These are phyloP conservation scores for Nematolebias whitei DNA, from an alignment of 2,113 vertebrate genomes.

Conservation along the genomic window DNA sequence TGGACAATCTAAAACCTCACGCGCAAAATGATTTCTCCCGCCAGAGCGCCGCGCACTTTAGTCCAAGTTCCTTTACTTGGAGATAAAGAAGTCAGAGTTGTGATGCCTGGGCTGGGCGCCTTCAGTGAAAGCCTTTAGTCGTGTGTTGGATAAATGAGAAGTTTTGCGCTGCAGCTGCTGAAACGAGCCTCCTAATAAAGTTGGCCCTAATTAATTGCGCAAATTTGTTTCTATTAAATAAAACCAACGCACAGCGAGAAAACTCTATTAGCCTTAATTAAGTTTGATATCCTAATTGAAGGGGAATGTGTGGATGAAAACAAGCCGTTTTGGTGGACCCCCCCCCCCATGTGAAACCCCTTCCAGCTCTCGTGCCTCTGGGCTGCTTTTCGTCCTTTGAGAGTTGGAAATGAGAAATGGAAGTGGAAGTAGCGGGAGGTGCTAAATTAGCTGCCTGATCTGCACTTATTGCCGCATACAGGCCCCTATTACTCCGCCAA, in stretches of 20 bases:
- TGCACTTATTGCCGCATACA: conserved; percentile 99
- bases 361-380: conserved; percentile 92
- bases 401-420: conserved; percentile 99
- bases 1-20: too few relatives aligned
- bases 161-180: conserved; percentile 76
- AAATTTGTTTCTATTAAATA: conserved; percentile 99
- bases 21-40: too few relatives aligned
- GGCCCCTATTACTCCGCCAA: conserved; percentile 97
- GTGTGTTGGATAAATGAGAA: conserved; percentile 62
- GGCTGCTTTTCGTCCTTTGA: conserved; percentile 93
- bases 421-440: conserved; percentile 99
- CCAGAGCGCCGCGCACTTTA: too few relatives aligned
- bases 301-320: conserved; percentile 98
- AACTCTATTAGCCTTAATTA: conserved; percentile 99
- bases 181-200: conserved; percentile 98
- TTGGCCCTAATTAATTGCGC: conserved; percentile 99
- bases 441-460: conserved; percentile 99
- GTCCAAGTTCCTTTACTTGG: too few relatives aligned
- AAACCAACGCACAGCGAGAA: conserved; percentile 99
- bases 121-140: conserved; percentile 42
- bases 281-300: conserved; percentile 99
- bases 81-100: conserved; percentile 17
- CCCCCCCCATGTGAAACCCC: conserved; percentile 80
- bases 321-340: conserved; percentile 84
- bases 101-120: conserved; percentile 36